Base-by-base conservation (phyloP, 1,140 invertebrate species). In the Ylistrum balloti region DNA sequence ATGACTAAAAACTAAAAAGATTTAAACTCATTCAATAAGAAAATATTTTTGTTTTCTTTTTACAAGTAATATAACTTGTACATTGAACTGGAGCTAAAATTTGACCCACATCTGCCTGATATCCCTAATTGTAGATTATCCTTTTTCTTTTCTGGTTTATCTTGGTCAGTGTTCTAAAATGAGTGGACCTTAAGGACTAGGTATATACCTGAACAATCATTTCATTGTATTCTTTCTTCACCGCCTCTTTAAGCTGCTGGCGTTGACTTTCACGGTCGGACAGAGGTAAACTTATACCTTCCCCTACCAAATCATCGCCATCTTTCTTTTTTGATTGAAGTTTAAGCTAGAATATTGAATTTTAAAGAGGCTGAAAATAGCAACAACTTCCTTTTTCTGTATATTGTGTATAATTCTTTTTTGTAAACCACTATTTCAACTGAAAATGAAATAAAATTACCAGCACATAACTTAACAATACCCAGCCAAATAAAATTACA, bases 311-410 rank as follows among this genome's bases (percentile, higher is more conserved):
- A n/a, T 74, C 56, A 74, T 28, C 56, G 3, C n/a, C 56, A 74
- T 74, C 56, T 74, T 74, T 74, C 56, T 74, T 74, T 74, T 74
- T 74, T 0, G 56, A 74, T n/a, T 1, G 56, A 74, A 28, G 1
- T 17, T 28, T 74, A 74, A 74, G 56, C 56, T 74, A 74, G 56
- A 74, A 74, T 74, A 74, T 74, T 74, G 56, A 74, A 45, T 45
- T 45, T 45, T 17, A 17, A 45, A 45, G 56, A 74, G 28, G 28
- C 7, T 74, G 2, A n/a, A n/a, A 74, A 74, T 74, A 74, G 28
- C 22, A 28, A 38, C 56, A n/a, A 1, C 3, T 7, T 38, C 35
- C 22, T 74, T n/a, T 28, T n/a, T n/a, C 56, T 28, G 5, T 28
- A 74, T 74, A 28, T 28, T 17, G 5, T 28, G 11, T n/a, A 28